Evolutionary conservation across 2,888 invertebrate genomes (phyloP), one percentile per base, ranked within the genome.

Genomic region (Limnephilus lunatus): DNA sequence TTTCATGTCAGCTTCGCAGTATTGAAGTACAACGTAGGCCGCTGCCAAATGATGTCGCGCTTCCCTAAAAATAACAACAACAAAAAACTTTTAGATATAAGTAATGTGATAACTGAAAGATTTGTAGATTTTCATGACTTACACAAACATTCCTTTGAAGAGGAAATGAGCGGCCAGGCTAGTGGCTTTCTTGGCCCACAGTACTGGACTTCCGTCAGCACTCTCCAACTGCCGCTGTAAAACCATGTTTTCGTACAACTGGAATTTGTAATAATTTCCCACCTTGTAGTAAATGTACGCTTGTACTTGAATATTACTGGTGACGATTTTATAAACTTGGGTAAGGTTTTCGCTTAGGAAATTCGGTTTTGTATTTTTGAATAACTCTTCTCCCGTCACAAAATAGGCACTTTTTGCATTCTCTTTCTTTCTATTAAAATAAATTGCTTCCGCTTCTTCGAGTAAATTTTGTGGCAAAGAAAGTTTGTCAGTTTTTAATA

Each of bases 101-200:
- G 82, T 31, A 32, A 15, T 31, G 32, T 31, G 9, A 82, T 15
- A 32, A 82, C 15, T 82, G 31, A 82, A 82, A 31, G 12, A 82
- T 15, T 9, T 68, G 68, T 25, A 25, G n/a, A 68, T 68, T 68
- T 68, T 25, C 48, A 7, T 19, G 31, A 89, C 88, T 80, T 89
- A 89, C 88, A 89, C 88, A 89, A 89, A 89, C 81, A 80, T 89
- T 9, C 88, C 88, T 89, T 89, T 89, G 80, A 31, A 89, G 68
- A 89, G 32, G 4, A 89, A 89, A 35, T 89, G 88, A 39, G 88
- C 88, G 2, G 88, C 88, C 19, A 89, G 80, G 11, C 88, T 81
- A 4, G 81, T 89, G 32, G 88, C 88, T 35, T 89, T 89, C 88
- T 89, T 89, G 5, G 88, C 88, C 88, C 88, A 89, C 68, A 89